These are phyloP conservation scores for Notolabrus celidotus DNA, from an alignment of 2,797 vertebrate species.

Conservation along the genomic window DNA sequence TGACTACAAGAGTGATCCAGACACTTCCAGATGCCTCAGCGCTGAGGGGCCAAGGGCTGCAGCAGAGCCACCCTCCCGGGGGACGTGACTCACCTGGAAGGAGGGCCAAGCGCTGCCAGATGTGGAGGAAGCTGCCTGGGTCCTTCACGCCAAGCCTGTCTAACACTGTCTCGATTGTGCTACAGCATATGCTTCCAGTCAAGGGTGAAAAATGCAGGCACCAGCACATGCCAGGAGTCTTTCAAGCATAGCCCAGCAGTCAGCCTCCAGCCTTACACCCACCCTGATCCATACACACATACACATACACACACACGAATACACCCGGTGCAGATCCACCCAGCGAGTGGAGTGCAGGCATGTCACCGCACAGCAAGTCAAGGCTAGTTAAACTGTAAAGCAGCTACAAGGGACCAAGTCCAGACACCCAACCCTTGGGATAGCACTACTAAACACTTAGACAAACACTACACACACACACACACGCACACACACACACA, in stretches of 20 bases:
- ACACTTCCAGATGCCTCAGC: conserved; percentile 95
- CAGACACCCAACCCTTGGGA: conserved; percentile 85
- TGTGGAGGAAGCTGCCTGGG: conserved; percentile 93
- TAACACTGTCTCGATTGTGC: conserved; percentile 96
- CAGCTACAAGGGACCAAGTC: conserved; percentile 89
- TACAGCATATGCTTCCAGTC: conserved; percentile 96
- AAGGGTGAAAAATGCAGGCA: conserved; percentile 97
- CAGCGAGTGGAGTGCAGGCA: conserved; percentile 88
- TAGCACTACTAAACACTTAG: conserved; percentile 51
- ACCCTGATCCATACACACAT: conserved; percentile 54
- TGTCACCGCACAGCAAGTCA: conserved; percentile 94
- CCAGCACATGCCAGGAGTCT: conserved; percentile 95
- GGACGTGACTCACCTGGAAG: conserved; percentile 96
- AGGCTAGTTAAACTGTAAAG: conserved; percentile 91
- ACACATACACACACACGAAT: conserved; percentile 47
- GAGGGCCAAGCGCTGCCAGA: conserved; percentile 94
- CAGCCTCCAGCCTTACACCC: conserved; percentile 89
- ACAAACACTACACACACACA: conserved; percentile 28
- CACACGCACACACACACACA: conserved; percentile 4
- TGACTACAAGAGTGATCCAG: conserved; percentile 91
- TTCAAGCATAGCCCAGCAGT: conserved; percentile 95
- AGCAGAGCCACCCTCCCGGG: conserved; percentile 89
- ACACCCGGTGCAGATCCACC: conserved; percentile 63
- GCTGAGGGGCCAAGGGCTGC: conserved; percentile 68
- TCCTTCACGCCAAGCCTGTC: conserved; percentile 83